Evolutionary conservation across 2,888 invertebrate species (phyloP), one percentile per base, ranked within the genome.

Genomic region (Amphimallon solstitiale): DNA sequence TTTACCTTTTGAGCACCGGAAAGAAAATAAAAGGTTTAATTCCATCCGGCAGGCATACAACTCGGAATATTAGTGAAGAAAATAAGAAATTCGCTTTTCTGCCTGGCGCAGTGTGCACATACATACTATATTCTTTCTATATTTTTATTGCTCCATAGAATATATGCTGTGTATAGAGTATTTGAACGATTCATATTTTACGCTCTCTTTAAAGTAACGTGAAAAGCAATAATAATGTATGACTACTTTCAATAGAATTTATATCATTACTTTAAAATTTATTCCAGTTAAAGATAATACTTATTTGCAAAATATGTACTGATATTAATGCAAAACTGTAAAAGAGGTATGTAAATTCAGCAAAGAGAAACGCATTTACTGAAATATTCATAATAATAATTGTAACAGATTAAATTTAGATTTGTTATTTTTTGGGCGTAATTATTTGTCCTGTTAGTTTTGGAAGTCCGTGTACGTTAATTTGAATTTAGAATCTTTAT

Each of bases 11-110:
- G 19, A 34, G 37, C 14, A n/a, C 17, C 19, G 37, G n/a, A 17
- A 19, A 21, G 52, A 37, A 52, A 19, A 52, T 52, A 52, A 52
- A 52, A 52, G 52, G 17, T 19, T 37, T 52, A 52, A 52, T 52
- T 52, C 52, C 52, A 38, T 37, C 52, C n/a, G 35, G 19, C 37
- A 35, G 15, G 37, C 52, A 38, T 52, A 17, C 52, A 52, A 52
- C 52, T 52, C 19, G 37, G 52, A 38, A 52, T 52, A 37, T 52
- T 35, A 38, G 21, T n/a, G 23, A 12, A 48, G 34, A 15, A 12
- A 52, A 52, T 15, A 37, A 19, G 19, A 17, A 52, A 52, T 19
- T 19, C 37, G 12, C 37, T 37, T 38, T 48, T 52, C 37, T n/a
- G 37, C 17, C 37, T 14, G 10, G 37, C 29, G 29, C 29, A 29